A percentile compares a stretch with the other conserved stretches of the same genome.
Evolutionary conservation across 2,113 vertebrate species (phyloP).

Genomic region (Hystrix cristata): DNA sequence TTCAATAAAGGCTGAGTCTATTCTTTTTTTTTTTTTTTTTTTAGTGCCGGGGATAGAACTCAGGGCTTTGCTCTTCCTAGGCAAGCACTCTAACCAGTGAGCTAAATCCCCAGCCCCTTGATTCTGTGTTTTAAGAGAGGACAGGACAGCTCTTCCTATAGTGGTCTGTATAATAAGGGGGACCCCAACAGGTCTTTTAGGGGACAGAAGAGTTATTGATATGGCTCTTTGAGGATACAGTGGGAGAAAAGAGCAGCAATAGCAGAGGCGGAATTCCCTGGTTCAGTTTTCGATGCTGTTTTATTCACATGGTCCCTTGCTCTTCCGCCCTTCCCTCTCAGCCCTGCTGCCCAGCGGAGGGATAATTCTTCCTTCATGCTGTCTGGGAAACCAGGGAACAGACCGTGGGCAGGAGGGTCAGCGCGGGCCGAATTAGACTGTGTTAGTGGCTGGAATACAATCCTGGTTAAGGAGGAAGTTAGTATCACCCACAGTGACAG

Average conservation of each 20-base stretch:
- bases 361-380: conserved; percentile 27
- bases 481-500: conserved; percentile 38
- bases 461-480: conserved; percentile 36
- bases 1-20: conserved; percentile 63
- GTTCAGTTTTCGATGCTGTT: conserved; percentile 65
- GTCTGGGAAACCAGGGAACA: neutral
- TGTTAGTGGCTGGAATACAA: conserved; percentile 38
- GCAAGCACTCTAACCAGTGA: too few species aligned
- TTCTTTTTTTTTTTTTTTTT: neutral
- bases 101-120: too few species aligned
- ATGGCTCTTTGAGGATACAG: neutral
- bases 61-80: too few species aligned
- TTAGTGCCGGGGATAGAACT: too few species aligned
- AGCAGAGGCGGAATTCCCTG: conserved; percentile 15
- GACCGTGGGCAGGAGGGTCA: neutral
- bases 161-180: neutral
- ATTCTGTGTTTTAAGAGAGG: neutral
- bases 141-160: neutral
- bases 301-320: conserved; percentile 68
- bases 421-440: neutral
- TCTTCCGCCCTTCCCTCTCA: conserved; percentile 48
- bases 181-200: neutral
- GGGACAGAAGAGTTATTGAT: neutral
- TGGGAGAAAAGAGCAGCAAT: conserved; percentile 30
- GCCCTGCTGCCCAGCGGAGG: neutral